Conservation (phyloP, 1,140 invertebrate species). For the Heliconius himera region DNA sequence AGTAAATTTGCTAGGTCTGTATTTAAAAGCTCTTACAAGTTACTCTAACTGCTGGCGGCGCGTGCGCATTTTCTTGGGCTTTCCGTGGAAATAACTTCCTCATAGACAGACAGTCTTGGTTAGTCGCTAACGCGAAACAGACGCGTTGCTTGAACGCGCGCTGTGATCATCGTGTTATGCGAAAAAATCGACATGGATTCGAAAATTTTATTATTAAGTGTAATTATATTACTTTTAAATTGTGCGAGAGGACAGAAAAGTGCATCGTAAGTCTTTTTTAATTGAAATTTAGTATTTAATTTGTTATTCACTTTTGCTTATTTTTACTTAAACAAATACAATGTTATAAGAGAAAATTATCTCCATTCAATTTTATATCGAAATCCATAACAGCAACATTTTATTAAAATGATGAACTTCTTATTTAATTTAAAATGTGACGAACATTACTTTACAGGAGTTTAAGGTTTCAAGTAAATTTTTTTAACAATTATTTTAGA, state of each 20-base stretch:
- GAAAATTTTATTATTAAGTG: slow-evolving; percentile 53
- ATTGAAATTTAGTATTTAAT: neutral
- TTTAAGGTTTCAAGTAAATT: too few relatives aligned
- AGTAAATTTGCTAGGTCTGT: slow-evolving; percentile 42
- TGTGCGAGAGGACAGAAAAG: slow-evolving; percentile 57
- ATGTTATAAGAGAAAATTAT: neutral
- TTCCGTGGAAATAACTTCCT: slow-evolving; percentile 51
- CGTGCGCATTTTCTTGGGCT: slow-evolving; percentile 60
- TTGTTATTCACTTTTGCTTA: neutral
- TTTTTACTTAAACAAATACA: neutral
- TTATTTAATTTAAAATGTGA: too few relatives aligned
- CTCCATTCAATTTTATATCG: too few relatives aligned
- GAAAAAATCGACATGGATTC: slow-evolving; percentile 50
- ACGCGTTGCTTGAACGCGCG: slow-evolving; percentile 48
- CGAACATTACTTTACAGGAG: too few relatives aligned
- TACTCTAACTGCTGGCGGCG: slow-evolving; percentile 43
- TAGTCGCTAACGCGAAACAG: slow-evolving; percentile 63
- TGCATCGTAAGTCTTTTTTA: slow-evolving; percentile 41
- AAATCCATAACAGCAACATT: too few relatives aligned
- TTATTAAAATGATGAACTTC: too few relatives aligned
- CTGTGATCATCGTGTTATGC: slow-evolving; percentile 45
- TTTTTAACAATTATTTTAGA: too few relatives aligned
- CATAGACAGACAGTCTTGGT: slow-evolving; percentile 59
- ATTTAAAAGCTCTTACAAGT: slow-evolving; percentile 63
- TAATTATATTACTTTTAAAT: slow-evolving; percentile 47